These are phyloP conservation scores for Phalacrocorax aristotelis DNA, from an alignment of 2,113 vertebrate species.

Conservation along the genomic window DNA sequence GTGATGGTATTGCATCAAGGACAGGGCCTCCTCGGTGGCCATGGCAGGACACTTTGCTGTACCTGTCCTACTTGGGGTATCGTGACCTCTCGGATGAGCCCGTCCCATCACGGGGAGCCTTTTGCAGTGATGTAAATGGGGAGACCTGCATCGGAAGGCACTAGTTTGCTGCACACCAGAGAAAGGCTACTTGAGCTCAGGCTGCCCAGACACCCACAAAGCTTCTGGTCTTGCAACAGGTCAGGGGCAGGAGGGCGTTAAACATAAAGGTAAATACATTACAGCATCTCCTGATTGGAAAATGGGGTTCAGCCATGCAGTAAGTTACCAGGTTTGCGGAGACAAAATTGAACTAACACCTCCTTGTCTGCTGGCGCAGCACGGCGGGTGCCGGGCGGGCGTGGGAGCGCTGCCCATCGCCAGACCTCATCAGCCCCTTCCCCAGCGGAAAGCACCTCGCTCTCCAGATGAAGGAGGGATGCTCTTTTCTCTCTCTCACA, in stretches of 20 bases:
- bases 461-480: background rate
- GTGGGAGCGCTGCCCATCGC: background rate
- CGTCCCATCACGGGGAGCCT: fast-evolving
- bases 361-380: background rate
- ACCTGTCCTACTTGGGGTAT: background rate
- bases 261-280: background rate
- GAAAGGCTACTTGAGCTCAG: background rate
- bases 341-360: background rate
- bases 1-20: background rate
- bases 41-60: fast-evolving
- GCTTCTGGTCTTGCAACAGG: background rate
- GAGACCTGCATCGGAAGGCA: background rate
- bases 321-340: background rate
- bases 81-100: background rate
- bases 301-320: background rate
- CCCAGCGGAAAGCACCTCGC: background rate
- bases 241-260: background rate
- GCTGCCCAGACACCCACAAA: background rate
- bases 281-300: background rate
- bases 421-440: background rate
- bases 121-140: background rate
- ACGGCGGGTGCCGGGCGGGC: background rate
- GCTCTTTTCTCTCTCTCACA: background rate
- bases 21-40: background rate
- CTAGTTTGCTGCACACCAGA: background rate